Base-by-base conservation (phyloP, 2,888 invertebrate species). In the Lissocephala sabroskyi region DNA sequence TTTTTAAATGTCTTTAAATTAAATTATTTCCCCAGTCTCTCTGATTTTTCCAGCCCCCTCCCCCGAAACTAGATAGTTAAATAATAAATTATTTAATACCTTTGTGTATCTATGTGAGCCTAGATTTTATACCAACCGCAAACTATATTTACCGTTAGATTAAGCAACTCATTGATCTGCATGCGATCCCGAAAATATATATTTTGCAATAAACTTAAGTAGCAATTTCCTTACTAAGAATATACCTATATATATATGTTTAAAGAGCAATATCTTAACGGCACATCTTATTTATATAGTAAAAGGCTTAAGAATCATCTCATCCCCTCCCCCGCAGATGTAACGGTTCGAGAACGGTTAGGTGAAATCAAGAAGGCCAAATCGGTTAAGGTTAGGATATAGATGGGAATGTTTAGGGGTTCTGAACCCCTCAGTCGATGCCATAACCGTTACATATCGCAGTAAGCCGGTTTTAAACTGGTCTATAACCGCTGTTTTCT, bases 371-470 rank as follows among this genome's bases (percentile, higher is more conserved):
- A 42, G 45, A 23, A 23, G 23, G 73, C 68, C 62, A 71, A 66
- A 61, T 56, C 45, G 64, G 58, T 55, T 71, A 6, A 32, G 32
- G 11, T 1, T 11, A 29, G 1, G 4, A 30, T 13, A 35, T 1
- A 17, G 1, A 35, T 5, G 16, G 35, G 16, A 3, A 49, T 6
- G 44, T 43, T 33, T 30, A 33, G 52, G 49, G 57, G 52, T 60
- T 74, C 35, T 19, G 59, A 59, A 57, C 62, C 49, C 62, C 7
- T 36, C 43, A 53, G 33, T 57, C 43, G 59, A 52, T 68, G 76
- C 71, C 71, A 67, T 66, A 74, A 58, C 73, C 68, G 56, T 71
- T 64, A 66, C 67, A 74, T 58, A 65, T 66, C 68, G 29, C 35
- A 16, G 13, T 35, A 30, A 41, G 14, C 35, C 16, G 6, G 16